phyloP scores from a whole-genome alignment of 1,140 invertebrate species.

The Stegodyphus mimosarum region DNA sequence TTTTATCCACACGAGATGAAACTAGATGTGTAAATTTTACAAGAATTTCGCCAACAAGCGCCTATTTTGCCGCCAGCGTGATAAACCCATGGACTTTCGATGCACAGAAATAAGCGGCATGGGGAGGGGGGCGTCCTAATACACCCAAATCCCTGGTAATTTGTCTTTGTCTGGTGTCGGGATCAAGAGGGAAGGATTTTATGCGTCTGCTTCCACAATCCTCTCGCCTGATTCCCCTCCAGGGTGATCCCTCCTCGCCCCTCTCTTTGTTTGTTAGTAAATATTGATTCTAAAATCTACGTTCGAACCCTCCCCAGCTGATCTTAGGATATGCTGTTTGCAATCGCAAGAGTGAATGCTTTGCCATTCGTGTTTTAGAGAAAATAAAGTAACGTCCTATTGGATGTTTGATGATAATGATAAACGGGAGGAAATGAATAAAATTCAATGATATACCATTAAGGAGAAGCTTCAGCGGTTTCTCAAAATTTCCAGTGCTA shows the following conservation, averaged over 20 bases:
- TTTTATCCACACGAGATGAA: no score
- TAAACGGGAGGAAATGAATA: no score
- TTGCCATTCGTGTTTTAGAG: no score
- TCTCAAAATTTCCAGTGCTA: no score
- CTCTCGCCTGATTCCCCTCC: slow-evolving; percentile 14
- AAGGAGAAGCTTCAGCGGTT: no score
- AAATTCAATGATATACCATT: no score
- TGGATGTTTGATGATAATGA: no score
- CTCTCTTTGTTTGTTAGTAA: slow-evolving; percentile 56
- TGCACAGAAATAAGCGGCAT: neutral
- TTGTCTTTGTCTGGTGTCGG: slow-evolving; percentile 59
- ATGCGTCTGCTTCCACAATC: slow-evolving; percentile 57
- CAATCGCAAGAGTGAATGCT: neutral
- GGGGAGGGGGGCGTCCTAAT: slow-evolving; percentile 18
- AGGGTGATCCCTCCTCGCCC: neutral
- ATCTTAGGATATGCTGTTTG: slow-evolving; percentile 26
- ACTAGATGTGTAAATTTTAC: no score
- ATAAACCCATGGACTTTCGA: neutral
- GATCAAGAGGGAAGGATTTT: slow-evolving; percentile 59
- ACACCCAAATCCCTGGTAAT: slow-evolving; percentile 56
- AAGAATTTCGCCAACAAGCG: no score
- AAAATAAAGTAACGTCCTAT: no score
- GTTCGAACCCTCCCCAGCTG: slow-evolving; percentile 18
- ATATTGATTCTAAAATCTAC: slow-evolving; percentile 58
- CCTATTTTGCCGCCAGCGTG: no score